phyloP scores from a whole-genome alignment of 92 coral and sea anemone species.

The Heliopora coerulea region DNA sequence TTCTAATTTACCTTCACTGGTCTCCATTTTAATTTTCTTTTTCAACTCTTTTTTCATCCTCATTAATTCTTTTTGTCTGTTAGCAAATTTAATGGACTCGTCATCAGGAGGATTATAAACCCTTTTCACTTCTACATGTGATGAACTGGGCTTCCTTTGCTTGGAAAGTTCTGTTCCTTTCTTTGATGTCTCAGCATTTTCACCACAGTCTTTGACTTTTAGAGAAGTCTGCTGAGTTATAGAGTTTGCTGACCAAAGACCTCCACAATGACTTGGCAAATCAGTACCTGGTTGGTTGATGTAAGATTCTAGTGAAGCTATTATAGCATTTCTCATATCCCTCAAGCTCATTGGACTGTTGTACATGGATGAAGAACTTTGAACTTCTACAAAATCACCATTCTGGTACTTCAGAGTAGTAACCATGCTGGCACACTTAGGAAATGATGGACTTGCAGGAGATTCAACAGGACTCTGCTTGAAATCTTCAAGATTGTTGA shows the following conservation, averaged over 20 bases:
- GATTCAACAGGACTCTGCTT: not conserved
- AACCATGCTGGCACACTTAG: slow-evolving; percentile 16
- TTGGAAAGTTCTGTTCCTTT: not conserved
- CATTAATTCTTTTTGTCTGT: slow-evolving; percentile 32
- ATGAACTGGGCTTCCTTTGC: not conserved
- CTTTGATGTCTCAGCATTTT: not conserved
- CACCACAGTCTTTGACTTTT: not conserved
- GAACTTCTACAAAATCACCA: slow-evolving; percentile 37
- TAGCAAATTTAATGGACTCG: slow-evolving; percentile 39
- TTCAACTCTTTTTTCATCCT: slow-evolving; percentile 28
- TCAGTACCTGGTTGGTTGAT: slow-evolving; percentile 12
- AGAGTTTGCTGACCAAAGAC: not conserved
- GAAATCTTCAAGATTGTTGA: not conserved
- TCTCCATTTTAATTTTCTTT: slow-evolving; percentile 24
- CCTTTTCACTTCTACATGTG: not conserved
- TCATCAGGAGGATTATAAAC: slow-evolving; percentile 21
- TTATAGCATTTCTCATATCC: slow-evolving; percentile 23
- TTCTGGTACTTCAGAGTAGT: slow-evolving; percentile 15
- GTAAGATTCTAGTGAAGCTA: slow-evolving; percentile 15
- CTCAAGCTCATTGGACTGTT: slow-evolving; percentile 31
- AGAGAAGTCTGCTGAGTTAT: not conserved
- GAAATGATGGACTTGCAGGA: not conserved
- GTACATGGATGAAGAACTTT: slow-evolving; percentile 7
- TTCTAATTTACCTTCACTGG: slow-evolving; percentile 10
- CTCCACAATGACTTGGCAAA: not conserved